Base-by-base conservation (phyloP, 2,797 vertebrate genomes). In the Kryptolebias ocellatus region DNA sequence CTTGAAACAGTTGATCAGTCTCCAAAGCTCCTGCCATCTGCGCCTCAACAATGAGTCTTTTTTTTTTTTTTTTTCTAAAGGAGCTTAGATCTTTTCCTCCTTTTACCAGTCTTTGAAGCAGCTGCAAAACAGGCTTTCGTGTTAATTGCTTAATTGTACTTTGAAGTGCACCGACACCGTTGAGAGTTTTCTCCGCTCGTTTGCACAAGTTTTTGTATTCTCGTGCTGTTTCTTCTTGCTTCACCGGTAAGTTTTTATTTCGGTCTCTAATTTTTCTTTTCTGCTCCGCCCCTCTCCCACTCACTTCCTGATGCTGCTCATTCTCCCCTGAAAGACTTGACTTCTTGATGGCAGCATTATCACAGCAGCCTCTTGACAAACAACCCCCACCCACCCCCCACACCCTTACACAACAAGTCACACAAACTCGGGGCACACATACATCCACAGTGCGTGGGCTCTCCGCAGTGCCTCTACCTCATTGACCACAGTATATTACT, bases 401-500 rank as follows among this genome's bases (percentile, higher is more conserved):
- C 67, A 54, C 45, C 78, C 17, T 67, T 70, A 52, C 45, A 55
- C 55, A 75, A 44, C 57, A 69, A 70, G 67, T 15, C 24, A 49
- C 56, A 69, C 28, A 46, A 55, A 54, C 18, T 65, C 56, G 52
- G 11, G 12, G 39, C 51, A 70, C 58, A 67, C 60, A 65, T 54
- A 58, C 65, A 67, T 15, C 58, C 27, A 77, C 68, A 72, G 57
- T 59, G 71, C 61, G 54, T 83, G 50, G 53, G 67, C 68, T 72
- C 76, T 78, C 78, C 79, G 83, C 80, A 73, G 83, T 76, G 72
- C 84, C 70, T 85, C 75, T 74, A 83, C 83, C 84, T 87, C 83
- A 89, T 76, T 89, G 87, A 88, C 85, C 82, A 81, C 83, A 81
- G 72, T 84, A 76, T 80, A 88, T 87, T 89, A 87, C 88, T 92